phyloP scores from a whole-genome alignment of 2,888 invertebrate species.

The Acleris cristana region DNA sequence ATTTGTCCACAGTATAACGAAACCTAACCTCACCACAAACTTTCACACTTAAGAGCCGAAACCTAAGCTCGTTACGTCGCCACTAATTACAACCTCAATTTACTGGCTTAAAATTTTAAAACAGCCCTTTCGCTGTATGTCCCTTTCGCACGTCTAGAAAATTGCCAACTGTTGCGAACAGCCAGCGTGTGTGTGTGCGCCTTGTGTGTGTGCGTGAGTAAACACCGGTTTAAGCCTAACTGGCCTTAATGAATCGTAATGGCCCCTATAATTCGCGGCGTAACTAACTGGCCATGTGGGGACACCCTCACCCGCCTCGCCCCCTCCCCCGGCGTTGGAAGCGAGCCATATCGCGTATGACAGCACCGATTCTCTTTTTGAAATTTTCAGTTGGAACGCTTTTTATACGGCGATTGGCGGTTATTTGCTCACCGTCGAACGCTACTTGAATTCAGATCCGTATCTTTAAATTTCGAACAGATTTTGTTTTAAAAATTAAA shows the following conservation, averaged over 20 bases:
- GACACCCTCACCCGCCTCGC: conserved; percentile 55
- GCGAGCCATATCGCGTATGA: conserved; percentile 82
- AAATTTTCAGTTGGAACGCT: conserved; percentile 72
- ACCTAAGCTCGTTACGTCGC: conserved; percentile 72
- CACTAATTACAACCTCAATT: conserved; percentile 76
- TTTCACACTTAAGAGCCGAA: conserved; percentile 66
- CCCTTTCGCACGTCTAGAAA: conserved; percentile 62
- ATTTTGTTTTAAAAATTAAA: conserved; percentile 46
- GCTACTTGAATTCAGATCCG: conserved; percentile 10
- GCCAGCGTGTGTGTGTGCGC: conserved; percentile 47
- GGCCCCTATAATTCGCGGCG: conserved; percentile 85
- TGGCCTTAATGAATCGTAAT: conserved; percentile 85
- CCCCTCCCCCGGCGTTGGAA: conserved; percentile 66
- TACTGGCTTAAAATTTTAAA: conserved; percentile 74
- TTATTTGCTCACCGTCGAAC: conserved; percentile 69
- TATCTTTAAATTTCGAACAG: background rate
- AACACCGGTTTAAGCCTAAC: conserved; percentile 85
- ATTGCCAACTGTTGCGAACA: conserved; percentile 71
- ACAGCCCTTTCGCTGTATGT: conserved; percentile 58
- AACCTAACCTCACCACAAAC: conserved; percentile 49
- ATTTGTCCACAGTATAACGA: background rate
- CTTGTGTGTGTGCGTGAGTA: conserved; percentile 69
- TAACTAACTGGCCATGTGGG: conserved; percentile 84
- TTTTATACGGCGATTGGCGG: conserved; percentile 71
- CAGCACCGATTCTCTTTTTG: conserved; percentile 78